phyloP scores from a whole-genome alignment of 2,797 vertebrate species.

The Cetoscarus ocellatus region DNA sequence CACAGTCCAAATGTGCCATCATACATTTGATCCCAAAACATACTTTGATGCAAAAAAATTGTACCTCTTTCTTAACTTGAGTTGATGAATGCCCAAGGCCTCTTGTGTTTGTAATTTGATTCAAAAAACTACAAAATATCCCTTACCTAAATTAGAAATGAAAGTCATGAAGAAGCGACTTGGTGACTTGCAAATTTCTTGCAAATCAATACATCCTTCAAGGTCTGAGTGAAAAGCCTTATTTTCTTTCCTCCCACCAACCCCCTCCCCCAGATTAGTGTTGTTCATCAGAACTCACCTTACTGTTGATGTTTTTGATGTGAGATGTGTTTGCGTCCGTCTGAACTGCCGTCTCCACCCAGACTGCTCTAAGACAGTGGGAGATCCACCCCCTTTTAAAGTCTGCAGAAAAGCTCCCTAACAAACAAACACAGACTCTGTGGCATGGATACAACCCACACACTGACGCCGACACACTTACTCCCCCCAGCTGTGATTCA shows the following conservation, averaged over 20 bases:
- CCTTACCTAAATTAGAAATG: no score
- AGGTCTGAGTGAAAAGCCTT: background rate
- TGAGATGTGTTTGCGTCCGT: slow-evolving; percentile 27
- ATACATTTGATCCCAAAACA: no score
- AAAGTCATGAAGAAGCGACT: no score
- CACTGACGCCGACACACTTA: slow-evolving; percentile 7
- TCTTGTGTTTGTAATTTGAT: background rate
- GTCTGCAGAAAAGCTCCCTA: background rate
- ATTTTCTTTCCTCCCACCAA: background rate
- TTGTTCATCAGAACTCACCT: slow-evolving; percentile 58
- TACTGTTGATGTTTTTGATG: background rate
- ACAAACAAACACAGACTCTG: slow-evolving; percentile 1
- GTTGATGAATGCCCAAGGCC: background rate
- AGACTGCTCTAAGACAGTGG: slow-evolving; percentile 28
- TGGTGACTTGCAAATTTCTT: no score
- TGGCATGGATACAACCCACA: background rate
- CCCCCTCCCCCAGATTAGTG: background rate
- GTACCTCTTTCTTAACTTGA: no score
- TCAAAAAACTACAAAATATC: background rate
- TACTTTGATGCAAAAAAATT: no score
- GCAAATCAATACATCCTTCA: background rate
- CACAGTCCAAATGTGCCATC: no score
- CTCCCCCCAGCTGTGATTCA: slow-evolving; percentile 49
- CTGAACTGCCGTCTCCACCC: slow-evolving; percentile 8
- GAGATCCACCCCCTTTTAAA: slow-evolving; percentile 59